Evolutionary conservation across 2,113 vertebrate species (phyloP), one percentile per base, ranked within the genome.

Genomic region (Hippocampus guttulatus): DNA sequence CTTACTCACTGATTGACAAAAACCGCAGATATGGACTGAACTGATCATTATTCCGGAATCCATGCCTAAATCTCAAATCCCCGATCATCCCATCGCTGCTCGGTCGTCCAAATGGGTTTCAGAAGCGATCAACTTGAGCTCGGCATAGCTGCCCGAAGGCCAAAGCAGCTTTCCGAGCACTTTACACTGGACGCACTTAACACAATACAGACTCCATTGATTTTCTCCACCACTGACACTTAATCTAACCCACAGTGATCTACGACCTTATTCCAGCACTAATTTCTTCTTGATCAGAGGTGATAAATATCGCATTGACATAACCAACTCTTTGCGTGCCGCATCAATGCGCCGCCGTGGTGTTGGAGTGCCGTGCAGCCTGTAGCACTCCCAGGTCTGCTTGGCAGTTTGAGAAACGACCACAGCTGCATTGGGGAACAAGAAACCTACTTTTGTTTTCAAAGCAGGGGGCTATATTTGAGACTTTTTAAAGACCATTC

Each of bases 271-370:
- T 92, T 90, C 90, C 91, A 88, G 88, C 91, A 92, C 91, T 93
- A 91, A 93, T 93, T 93, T 87, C 81, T 92, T 89, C 89, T 91
- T 93, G 88, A 92, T 92, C 90, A 91, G 85, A 91, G 90, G 92
- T 92, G 92, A 93, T 93, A 93, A 93, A 93, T 93, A 93, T 91
- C 78, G 51, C 90, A 87, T 88, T 91, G 91, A 91, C 89, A 90
- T 91, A 88, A 92, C 84, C 84, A 88, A 81, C 75, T 91, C 87
- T 90, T 83, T 86, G 88, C 78, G 79, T 80, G 71, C 85, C 75
- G 85, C 84, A 89, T 86, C 77, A 81, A 85, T 76, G 85, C 87
- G 57, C 82, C 72, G 85, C 79, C 89, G 86, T 89, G 88, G 27
- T 61, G 58, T 61, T 88, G 86, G 84, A 89, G 92, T 84, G 77